Evolutionary conservation across 2,888 invertebrate genomes (phyloP), one percentile per base, ranked within the genome.

Genomic region (Watsonalla binaria): DNA sequence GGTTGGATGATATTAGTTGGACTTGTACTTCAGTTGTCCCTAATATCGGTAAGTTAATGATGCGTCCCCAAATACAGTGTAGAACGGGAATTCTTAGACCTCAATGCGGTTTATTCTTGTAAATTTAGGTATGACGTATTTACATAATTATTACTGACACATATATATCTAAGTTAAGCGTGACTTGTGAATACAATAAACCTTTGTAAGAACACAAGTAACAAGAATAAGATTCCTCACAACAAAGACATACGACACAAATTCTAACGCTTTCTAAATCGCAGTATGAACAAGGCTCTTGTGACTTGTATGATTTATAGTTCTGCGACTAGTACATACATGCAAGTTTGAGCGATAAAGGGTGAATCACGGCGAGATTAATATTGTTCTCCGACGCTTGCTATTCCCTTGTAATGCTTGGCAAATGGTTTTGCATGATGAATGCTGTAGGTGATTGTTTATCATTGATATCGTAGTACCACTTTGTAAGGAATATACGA

Each of bases 331-430:
- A 69, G 74, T 74, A 72, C 74, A 67, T 77, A 82, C 79, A 80
- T 71, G 73, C 70, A 76, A 78, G 76, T 82, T 78, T 78, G 75
- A 82, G 74, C 82, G 82, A 82, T 87, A 86, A 86, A 82, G 83
- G 79, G 84, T 85, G 82, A 82, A 84, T 84, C 80, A 77, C 69
- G 66, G 61, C 52, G 61, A 79, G 82, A 85, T 84, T 83, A 80
- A 82, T 86, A 81, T 76, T 83, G 78, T 83, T 80, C 72, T 76
- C 74, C 66, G 66, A 60, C 69, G 76, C 58, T 50, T 47, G 64
- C 57, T 84, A 84, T 86, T 82, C 67, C 52, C n/a, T 61, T 74
- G 76, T 79, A 81, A 79, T 76, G 75, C 80, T 78, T 84, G 78
- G 84, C 83, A 82, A 86, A 86, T 86, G 78, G 77, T 69, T 71